These are phyloP conservation scores for Molothrus aeneus DNA, from an alignment of 2,797 vertebrate species.

Conservation along the genomic window DNA sequence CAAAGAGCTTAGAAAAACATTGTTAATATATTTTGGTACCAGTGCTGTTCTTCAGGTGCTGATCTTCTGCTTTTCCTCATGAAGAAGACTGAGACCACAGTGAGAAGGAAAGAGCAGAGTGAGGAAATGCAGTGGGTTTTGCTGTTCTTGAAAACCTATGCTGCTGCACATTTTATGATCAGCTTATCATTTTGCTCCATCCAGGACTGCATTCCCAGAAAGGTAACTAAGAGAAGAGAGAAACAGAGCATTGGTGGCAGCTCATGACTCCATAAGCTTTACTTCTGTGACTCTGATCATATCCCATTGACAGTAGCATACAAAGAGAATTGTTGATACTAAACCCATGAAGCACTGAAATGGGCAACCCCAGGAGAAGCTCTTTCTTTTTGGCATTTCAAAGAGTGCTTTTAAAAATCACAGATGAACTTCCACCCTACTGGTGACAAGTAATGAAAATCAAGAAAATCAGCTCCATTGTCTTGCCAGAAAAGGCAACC, in stretches of 20 bases:
- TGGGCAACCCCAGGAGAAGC: background rate
- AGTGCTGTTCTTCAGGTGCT: background rate
- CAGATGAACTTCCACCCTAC: background rate
- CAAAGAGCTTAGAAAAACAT: background rate
- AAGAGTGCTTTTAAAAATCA: background rate
- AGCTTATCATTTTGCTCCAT: background rate
- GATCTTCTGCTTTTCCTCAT: background rate
- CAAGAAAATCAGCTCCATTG: background rate
- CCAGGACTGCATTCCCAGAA: background rate
- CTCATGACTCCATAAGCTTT: background rate
- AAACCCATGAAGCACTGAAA: background rate
- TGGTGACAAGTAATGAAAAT: background rate
- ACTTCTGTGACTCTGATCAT: background rate
- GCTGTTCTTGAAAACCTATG: background rate
- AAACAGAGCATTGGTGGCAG: background rate
- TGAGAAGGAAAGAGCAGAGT: background rate
- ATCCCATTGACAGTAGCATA: background rate
- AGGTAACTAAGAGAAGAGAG: background rate
- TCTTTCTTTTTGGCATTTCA: background rate
- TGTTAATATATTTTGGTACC: background rate
- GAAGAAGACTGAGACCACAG: background rate
- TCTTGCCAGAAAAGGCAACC: background rate
- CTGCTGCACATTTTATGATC: background rate
- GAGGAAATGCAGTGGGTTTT: background rate
- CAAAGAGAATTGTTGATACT: background rate